A percentile compares a stretch with the other conserved stretches of the same genome.
Conservation (phyloP, 1,140 invertebrate genomes). For the Polypedilum vanderplanki region DNA sequence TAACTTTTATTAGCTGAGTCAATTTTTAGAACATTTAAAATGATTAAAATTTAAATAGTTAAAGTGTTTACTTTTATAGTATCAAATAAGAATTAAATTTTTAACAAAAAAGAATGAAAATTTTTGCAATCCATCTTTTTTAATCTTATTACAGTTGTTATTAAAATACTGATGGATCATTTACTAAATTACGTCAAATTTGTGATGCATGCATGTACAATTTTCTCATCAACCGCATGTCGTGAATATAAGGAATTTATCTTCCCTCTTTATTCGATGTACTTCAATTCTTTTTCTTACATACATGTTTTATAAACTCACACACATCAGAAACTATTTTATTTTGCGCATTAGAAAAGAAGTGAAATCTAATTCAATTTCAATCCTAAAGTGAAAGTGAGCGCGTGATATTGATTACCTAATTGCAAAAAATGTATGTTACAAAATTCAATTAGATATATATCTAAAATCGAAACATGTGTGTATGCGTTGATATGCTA, state of each 20-base stretch:
- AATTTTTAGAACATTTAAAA: background rate
- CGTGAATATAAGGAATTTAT: background rate
- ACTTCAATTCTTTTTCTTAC: background rate
- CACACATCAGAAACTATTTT: background rate
- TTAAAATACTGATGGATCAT: background rate
- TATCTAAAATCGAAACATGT: too few relatives aligned
- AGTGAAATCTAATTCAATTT: too few relatives aligned
- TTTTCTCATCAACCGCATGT: too few relatives aligned
- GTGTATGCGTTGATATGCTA: background rate
- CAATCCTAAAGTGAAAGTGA: background rate
- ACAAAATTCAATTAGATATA: background rate
- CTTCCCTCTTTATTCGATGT: background rate
- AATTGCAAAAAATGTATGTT: background rate
- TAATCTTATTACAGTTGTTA: background rate
- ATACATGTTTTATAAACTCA: background rate
- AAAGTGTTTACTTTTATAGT: background rate
- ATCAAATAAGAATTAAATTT: background rate
- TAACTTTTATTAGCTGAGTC: background rate
- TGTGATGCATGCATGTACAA: background rate
- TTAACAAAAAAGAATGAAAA: background rate
- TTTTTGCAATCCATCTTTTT: background rate
- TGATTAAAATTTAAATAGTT: background rate
- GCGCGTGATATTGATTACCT: background rate
- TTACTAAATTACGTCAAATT: conserved; percentile 8
- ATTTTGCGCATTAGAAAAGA: too few relatives aligned